phyloP scores from a whole-genome alignment of 1,140 invertebrate species.

The Megalopta genalis region DNA sequence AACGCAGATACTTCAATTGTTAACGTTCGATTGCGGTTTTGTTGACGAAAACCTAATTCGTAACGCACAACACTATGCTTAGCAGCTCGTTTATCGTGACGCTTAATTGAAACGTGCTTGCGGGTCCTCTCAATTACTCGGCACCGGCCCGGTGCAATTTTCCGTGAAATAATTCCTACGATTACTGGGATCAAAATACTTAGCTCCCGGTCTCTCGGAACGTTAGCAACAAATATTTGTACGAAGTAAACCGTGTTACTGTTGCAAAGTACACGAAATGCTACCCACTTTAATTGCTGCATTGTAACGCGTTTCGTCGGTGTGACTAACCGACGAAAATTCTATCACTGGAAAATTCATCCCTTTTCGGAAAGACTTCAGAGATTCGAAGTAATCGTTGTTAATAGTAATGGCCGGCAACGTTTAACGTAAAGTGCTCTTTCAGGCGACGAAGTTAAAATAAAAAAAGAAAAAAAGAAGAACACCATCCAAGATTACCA shows the following conservation, averaged over 20 bases:
- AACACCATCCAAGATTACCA: neutral
- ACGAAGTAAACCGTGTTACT: neutral
- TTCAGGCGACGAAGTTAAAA: neutral
- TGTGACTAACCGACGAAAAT: no score
- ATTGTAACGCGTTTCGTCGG: neutral
- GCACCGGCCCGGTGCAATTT: slow-evolving; percentile 4
- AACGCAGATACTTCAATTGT: neutral
- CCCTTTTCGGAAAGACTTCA: no score
- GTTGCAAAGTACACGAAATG: neutral
- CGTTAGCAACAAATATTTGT: neutral
- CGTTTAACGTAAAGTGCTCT: no score
- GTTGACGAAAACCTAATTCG: slow-evolving; percentile 19
- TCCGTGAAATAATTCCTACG: slow-evolving; percentile 25
- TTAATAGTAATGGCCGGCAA: no score
- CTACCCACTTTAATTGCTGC: neutral
- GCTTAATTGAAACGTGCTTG: slow-evolving; percentile 38
- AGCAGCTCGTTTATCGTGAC: slow-evolving; percentile 16
- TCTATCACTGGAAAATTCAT: no score
- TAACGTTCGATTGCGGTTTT: slow-evolving; percentile 10
- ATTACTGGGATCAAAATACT: neutral
- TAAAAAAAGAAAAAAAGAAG: no score
- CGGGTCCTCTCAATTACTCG: neutral
- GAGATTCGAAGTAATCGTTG: no score
- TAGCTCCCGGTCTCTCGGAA: neutral
- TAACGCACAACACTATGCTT: slow-evolving; percentile 14